phyloP scores from a whole-genome alignment of 2,113 vertebrate species.

The Perca flavescens region DNA sequence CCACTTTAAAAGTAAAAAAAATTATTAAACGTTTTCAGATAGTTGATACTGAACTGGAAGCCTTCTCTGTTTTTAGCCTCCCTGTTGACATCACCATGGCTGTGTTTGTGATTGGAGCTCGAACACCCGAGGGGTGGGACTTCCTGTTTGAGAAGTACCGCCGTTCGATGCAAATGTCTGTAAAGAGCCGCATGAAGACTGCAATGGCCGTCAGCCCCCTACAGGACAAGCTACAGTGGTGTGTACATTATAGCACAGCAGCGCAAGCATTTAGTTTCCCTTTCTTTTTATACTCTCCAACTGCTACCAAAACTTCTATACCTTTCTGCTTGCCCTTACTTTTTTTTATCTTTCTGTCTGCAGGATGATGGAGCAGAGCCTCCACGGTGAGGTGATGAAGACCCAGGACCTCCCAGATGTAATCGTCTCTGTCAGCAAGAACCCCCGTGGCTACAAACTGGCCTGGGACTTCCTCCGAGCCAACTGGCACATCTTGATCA shows the following conservation, averaged over 20 bases:
- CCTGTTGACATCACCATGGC: slow-evolving; percentile 89
- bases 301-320: neutral
- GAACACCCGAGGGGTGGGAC: slow-evolving; percentile 88
- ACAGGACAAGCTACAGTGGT: slow-evolving; percentile 88
- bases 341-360: neutral
- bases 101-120: slow-evolving; percentile 88
- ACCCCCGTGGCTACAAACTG: slow-evolving; percentile 85
- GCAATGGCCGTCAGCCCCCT: slow-evolving; percentile 84
- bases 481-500: slow-evolving; percentile 88
- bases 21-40: neutral
- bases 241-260: slow-evolving; percentile 10
- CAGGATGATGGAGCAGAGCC: slow-evolving; percentile 91
- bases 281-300: neutral
- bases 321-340: rapidly evolving
- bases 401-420: slow-evolving; percentile 90
- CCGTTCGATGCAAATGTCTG: slow-evolving; percentile 78
- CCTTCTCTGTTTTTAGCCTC: slow-evolving; percentile 77
- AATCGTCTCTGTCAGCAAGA: slow-evolving; percentile 82
- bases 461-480: slow-evolving; percentile 89
- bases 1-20: too few relatives aligned
- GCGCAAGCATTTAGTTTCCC: neutral
- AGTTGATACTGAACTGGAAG: neutral
- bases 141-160: slow-evolving; percentile 90
- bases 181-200: slow-evolving; percentile 85
- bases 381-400: slow-evolving; percentile 89